Percentiles rank a stretch among this genome's conserved stretches.
Evolutionary conservation across 2,113 vertebrate genomes (phyloP).

Genomic region (Nanorana parkeri): DNA sequence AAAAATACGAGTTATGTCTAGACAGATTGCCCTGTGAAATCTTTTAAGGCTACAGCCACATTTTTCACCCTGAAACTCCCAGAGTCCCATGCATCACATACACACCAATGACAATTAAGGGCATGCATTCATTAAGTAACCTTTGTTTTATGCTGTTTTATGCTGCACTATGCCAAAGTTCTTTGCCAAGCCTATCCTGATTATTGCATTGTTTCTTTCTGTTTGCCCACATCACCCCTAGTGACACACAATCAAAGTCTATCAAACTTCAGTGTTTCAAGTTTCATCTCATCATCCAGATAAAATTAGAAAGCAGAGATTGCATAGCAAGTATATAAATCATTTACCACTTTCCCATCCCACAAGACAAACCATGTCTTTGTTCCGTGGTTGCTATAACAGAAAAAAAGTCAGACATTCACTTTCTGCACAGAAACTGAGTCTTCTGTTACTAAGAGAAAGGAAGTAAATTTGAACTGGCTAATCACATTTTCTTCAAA

Average conservation of each 20-base stretch:
- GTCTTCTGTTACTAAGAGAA: constrained; percentile 24
- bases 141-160: constrained; percentile 31
- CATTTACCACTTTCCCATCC: constrained; percentile 54
- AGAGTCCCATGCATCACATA: background rate
- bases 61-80: constrained; percentile 1
- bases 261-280: constrained; percentile 35
- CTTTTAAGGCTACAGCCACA: background rate
- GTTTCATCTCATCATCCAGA: constrained; percentile 50
- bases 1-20: constrained; percentile 12
- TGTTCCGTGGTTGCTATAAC: constrained; percentile 52
- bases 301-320: constrained; percentile 54
- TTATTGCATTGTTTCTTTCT: constrained; percentile 41
- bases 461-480: constrained; percentile 27
- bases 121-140: constrained; percentile 29
- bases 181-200: constrained; percentile 10
- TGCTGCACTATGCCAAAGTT: background rate
- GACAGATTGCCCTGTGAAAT: constrained; percentile 12
- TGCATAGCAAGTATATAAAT: constrained; percentile 48
- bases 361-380: constrained; percentile 51
- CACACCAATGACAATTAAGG: constrained; percentile 43
- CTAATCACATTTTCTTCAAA: constrained; percentile 37
- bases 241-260: constrained; percentile 51
- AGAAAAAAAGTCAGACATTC: constrained; percentile 21
- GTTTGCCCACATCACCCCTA: constrained; percentile 47
- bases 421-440: constrained; percentile 31